Conservation (phyloP, 2,888 invertebrate species). For the Acleris emargana region DNA sequence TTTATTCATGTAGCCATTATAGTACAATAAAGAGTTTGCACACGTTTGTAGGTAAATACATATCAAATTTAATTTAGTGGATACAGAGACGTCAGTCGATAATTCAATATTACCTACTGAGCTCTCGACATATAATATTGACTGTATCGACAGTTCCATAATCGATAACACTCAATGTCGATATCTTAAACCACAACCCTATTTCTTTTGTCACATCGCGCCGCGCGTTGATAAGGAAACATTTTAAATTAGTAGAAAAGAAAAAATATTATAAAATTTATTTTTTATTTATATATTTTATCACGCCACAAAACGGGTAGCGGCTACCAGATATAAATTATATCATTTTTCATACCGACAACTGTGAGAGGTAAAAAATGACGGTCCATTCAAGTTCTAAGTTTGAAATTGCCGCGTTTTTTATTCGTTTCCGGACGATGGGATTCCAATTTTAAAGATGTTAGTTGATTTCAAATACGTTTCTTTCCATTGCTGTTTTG, state of each 20-base stretch:
- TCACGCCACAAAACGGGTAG: conserved; percentile 82
- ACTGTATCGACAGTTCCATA: background rate
- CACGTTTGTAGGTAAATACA: too few species aligned
- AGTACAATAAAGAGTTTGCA: too few species aligned
- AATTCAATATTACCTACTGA: too few species aligned
- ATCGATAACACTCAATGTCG: conserved; percentile 41
- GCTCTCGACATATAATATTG: background rate
- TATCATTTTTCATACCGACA: conserved; percentile 83
- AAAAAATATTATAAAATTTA: conserved; percentile 75
- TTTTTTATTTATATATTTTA: conserved; percentile 80
- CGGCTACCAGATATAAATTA: conserved; percentile 80
- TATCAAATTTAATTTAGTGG: too few species aligned
- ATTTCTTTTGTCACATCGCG: conserved; percentile 73
- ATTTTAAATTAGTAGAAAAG: conserved; percentile 82
- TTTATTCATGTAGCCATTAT: too few species aligned
- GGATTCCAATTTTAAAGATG: conserved; percentile 67
- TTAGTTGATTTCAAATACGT: conserved; percentile 40
- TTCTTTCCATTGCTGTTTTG: conserved; percentile 26
- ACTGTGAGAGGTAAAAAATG: conserved; percentile 82
- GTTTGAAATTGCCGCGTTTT: conserved; percentile 82
- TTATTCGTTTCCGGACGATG: conserved; percentile 80
- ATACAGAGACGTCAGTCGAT: too few species aligned
- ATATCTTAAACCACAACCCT: conserved; percentile 53
- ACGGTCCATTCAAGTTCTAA: conserved; percentile 76
- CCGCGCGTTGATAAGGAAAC: conserved; percentile 83